Evolutionary conservation across 1,140 invertebrate genomes (phyloP).

Genomic region (Potamilus streckersoni): DNA sequence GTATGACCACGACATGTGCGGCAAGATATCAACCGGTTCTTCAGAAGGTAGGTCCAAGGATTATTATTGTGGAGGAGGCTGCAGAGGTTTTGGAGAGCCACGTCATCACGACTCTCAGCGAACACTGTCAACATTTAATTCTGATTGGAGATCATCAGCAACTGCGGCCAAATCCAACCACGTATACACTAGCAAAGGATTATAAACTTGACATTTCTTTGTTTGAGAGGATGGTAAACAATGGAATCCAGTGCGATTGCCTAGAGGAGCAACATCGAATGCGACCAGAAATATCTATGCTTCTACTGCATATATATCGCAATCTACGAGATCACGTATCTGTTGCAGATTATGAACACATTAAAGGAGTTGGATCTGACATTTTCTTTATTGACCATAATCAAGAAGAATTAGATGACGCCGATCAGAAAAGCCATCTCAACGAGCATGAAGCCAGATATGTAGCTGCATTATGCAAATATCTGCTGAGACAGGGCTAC

Average conservation of each 20-base stretch:
- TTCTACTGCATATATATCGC: slow-evolving; percentile 65
- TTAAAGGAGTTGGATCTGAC: slow-evolving; percentile 61
- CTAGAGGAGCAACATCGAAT: slow-evolving; percentile 52
- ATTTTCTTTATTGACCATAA: slow-evolving; percentile 66
- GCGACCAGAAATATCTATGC: slow-evolving; percentile 59
- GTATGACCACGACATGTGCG: slow-evolving; percentile 64
- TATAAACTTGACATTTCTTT: slow-evolving; percentile 66
- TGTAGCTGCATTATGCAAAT: slow-evolving; percentile 52
- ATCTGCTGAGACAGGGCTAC: slow-evolving; percentile 66
- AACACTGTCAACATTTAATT: slow-evolving; percentile 82
- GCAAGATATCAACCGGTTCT: slow-evolving; percentile 46
- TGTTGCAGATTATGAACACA: slow-evolving; percentile 51
- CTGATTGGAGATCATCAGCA: slow-evolving; percentile 81
- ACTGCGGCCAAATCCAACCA: slow-evolving; percentile 66
- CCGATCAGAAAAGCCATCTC: slow-evolving; percentile 46
- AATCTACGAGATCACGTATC: slow-evolving; percentile 55
- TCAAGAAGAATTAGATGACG: slow-evolving; percentile 37
- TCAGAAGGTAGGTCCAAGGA: slow-evolving; percentile 43
- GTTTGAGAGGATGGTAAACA: slow-evolving; percentile 63
- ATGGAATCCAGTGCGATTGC: slow-evolving; percentile 53
- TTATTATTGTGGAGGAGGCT: slow-evolving; percentile 64
- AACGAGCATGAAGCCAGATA: slow-evolving; percentile 64
- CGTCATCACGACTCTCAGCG: slow-evolving; percentile 71
- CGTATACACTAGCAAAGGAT: slow-evolving; percentile 56
- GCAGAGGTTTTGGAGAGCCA: slow-evolving; percentile 63